Percentiles rank a stretch among this genome's conserved stretches.
Conservation (phyloP, 1,140 invertebrate species). For the Heliconius hewitsoni region DNA sequence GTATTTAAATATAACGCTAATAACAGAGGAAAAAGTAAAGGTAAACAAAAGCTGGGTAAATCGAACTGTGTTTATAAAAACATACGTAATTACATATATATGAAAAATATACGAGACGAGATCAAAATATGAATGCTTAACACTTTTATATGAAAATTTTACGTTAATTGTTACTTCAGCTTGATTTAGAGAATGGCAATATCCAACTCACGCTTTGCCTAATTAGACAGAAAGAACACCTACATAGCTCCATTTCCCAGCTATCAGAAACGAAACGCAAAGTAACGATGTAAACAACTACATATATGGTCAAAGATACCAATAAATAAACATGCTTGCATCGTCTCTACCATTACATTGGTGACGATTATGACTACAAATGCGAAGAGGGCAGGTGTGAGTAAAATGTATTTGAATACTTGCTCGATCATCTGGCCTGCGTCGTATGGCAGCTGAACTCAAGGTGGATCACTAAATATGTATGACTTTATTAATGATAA, state of each 20-base stretch:
- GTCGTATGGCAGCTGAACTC: constrained; percentile 30
- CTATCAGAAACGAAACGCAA: not conserved
- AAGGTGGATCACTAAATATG: constrained; percentile 30
- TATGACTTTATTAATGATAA: not conserved
- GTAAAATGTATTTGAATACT: constrained; percentile 31
- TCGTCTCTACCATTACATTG: not conserved
- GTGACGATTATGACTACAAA: not conserved
- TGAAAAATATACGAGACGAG: not conserved
- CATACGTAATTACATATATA: not conserved
- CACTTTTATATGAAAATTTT: too few relatives aligned
- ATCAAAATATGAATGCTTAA: too few relatives aligned
- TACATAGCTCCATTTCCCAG: too few relatives aligned
- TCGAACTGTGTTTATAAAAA: not conserved
- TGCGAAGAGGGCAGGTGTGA: constrained; percentile 29
- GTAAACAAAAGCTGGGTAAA: not conserved
- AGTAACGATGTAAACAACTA: not conserved
- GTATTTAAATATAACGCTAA: not conserved
- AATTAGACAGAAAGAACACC: too few relatives aligned
- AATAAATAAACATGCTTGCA: not conserved
- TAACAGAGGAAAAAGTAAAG: not conserved
- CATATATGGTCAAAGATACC: not conserved
- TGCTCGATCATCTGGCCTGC: constrained; percentile 29
- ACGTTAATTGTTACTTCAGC: too few relatives aligned
- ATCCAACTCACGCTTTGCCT: too few relatives aligned
- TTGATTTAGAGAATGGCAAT: too few relatives aligned